Base-by-base conservation (phyloP, 1,140 invertebrate genomes). In the Pomacea maculata region DNA sequence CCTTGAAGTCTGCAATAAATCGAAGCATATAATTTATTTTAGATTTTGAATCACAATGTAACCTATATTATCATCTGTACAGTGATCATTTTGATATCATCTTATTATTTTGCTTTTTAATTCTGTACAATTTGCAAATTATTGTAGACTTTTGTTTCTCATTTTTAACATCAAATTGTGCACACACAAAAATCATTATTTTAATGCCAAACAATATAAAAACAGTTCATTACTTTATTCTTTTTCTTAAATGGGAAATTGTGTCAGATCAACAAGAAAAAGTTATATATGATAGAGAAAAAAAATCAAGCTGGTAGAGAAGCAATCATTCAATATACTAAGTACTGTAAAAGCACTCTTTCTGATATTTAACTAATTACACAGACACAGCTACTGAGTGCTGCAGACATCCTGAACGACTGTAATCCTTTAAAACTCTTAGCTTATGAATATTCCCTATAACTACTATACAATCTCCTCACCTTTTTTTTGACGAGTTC, bases 401-500 rank as follows among this genome's bases (percentile, higher is more conserved):
- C 25, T 25, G 25, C 25, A 25, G 25, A 25, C 25, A 25, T 25
- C 25, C 25, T 25, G 25, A 25, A 25, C 25, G 25, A 25, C 25
- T 25, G 25, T 25, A 0, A 25, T 25, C 25, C 25, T 25, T 25
- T 25, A 25, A 25, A 25, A 0, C 25, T 25, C 25, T 25, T 25
- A 65, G 34, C 34, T n/a, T 19, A 65, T n/a, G 7, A 65, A 65
- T 65, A 70, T 25, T 70, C 21, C 21, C 11, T 25, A 12, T 15
- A 2, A 25, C 12, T 34, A 1, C 21, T n/a, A 25, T 12, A 7
- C 54, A 63, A 19, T n/a, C 54, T 21, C 34, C 80, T 70, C 61
- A 82, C 83, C 83, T 84, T 21, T 70, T 79, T 25, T 77, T 82
- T 57, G 80, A 73, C 52, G 83, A 76, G 75, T 82, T 82, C 55